These are phyloP conservation scores for Copsychus sechellarum DNA, from an alignment of 2,113 vertebrate genomes.

Conservation along the genomic window DNA sequence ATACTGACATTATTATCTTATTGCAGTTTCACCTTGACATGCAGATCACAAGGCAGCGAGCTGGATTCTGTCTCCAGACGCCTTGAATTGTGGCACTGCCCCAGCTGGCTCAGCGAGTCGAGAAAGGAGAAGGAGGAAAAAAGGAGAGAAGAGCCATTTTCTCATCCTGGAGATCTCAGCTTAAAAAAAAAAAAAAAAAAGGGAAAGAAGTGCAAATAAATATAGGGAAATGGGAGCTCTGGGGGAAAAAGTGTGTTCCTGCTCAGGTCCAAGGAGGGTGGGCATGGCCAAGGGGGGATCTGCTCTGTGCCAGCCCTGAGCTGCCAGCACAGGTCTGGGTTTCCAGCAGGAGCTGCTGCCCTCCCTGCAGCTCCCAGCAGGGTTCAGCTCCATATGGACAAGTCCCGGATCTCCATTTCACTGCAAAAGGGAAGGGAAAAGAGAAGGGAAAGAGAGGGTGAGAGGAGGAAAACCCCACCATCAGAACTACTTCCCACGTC, in stretches of 20 bases:
- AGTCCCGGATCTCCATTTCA: background rate
- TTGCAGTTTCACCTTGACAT: conserved; percentile 71
- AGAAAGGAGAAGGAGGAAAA: background rate
- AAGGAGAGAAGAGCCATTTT: conserved; percentile 4
- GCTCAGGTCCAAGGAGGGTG: background rate
- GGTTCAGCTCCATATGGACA: background rate
- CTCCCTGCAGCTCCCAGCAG: background rate
- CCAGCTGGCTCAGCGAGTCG: conserved; percentile 10
- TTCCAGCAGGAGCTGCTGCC: background rate
- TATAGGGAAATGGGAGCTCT: background rate
- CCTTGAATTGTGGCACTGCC: conserved; percentile 53
- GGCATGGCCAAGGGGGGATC: background rate
- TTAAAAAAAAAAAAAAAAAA: background rate
- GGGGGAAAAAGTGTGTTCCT: accelerated
- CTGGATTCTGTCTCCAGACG: conserved; percentile 54
- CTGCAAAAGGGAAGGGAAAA: background rate
- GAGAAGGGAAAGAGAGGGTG: background rate
- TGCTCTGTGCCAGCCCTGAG: background rate
- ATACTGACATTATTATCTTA: conserved; percentile 69
- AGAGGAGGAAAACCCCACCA: background rate
- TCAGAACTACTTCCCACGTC: background rate
- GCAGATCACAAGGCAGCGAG: conserved; percentile 64
- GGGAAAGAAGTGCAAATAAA: background rate
- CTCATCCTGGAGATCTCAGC: background rate
- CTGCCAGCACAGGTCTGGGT: background rate